Base-by-base conservation (phyloP, 2,797 vertebrate species). In the Ceryle rudis region DNA sequence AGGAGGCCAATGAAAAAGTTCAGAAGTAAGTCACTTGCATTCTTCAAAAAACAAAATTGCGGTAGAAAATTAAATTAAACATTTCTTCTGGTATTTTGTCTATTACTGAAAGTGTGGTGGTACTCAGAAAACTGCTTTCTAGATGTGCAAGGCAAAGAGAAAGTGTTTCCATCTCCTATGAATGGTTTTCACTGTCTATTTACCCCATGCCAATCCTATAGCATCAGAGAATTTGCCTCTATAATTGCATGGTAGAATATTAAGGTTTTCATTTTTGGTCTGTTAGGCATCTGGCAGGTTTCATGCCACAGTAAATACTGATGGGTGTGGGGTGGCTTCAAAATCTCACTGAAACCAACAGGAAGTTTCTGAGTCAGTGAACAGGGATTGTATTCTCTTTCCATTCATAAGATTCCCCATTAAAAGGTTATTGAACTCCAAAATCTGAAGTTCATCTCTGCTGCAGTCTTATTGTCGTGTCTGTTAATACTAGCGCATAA, bases 1-100 rank as follows among this genome's bases (percentile, higher is more conserved):
- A 44, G 47, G 98, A 99, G 33, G 98, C 99, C 94, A 97, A 73
- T 11, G 98, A 99, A 90, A 99, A 98, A 97, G 98, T 98, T 90
- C 98, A 98, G 75, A 99, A 98, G 99, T 99, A 97, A 98, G 98
- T 98, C 44, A 18, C 42, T 83, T 81, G 42, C 58, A 22, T 92
- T 92, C 82, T 67, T 41, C 80, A 55, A 73, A 54, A 84, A 35
- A 92, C 35, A 92, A 96, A 92, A 69, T 57, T 73, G 37, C 14
- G 33, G 28, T 75, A 86, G 35, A 60, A 83, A 93, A 57, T 31
- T 57, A 51, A 82, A 33, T 10, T 21, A 73, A 89, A 31, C 2
- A 1, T 85, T 90, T 86, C 55, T 72, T 37, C 49, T 69, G 14
- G 15, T 66, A 58, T 62, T 93, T 91, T 79, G 7, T 54, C 39